Conservation (phyloP, 1,140 invertebrate species). For the Plutomurus gul region DNA sequence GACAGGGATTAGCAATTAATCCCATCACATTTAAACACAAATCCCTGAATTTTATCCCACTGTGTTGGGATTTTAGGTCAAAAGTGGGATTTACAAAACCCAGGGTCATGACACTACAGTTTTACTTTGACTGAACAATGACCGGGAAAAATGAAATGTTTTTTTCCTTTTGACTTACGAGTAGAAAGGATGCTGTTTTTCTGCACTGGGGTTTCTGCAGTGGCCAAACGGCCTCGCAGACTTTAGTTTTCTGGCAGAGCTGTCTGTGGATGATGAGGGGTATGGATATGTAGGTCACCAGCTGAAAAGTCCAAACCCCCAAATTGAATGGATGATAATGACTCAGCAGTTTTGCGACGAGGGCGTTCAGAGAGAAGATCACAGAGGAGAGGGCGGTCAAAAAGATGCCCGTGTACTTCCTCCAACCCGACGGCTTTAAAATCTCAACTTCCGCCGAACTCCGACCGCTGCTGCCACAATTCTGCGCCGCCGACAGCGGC, state of each 20-base stretch:
- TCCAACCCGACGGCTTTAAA: neutral
- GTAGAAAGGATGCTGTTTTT: neutral
- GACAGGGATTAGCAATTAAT: no score
- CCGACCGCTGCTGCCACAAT: no score
- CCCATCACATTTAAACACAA: no score
- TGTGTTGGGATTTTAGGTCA: no score
- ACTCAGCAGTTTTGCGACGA: conserved; percentile 58
- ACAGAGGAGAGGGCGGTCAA: neutral
- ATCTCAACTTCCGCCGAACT: no score
- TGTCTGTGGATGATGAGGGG: conserved; percentile 54
- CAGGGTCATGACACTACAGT: no score
- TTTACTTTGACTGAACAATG: no score
- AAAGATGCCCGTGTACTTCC: conserved; percentile 19
- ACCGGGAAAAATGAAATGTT: no score
- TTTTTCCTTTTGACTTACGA: neutral
- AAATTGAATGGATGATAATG: conserved; percentile 58
- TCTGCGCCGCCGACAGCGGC: no score
- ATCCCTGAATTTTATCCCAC: no score
- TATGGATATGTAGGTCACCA: conserved; percentile 57
- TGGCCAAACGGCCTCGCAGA: neutral
- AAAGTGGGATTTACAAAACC: no score
- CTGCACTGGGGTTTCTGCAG: neutral
- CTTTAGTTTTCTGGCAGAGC: neutral
- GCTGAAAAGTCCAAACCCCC: conserved; percentile 58
- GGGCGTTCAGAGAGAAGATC: conserved; percentile 57